Conservation (phyloP, 64 coral and sea anemone genomes). For the Montipora foliosa region DNA sequence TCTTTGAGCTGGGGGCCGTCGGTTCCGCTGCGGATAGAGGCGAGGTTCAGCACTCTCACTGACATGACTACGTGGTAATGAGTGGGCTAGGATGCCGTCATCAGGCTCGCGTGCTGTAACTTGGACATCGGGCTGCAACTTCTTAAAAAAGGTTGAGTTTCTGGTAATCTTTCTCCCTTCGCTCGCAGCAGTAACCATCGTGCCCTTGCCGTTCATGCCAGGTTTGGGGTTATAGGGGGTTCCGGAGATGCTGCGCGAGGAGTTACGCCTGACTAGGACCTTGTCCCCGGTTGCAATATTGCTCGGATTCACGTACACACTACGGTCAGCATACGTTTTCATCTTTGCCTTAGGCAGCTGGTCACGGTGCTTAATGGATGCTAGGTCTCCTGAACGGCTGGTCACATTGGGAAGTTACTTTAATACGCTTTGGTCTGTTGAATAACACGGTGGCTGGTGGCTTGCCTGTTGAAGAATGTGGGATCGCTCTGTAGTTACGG, state of each 20-base stretch:
- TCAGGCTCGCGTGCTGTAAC: slow-evolving; percentile 40
- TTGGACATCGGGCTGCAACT: not conserved
- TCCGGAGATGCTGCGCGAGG: slow-evolving; percentile 52
- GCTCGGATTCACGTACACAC: slow-evolving; percentile 57
- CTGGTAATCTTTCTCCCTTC: slow-evolving; percentile 50
- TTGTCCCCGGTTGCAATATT: slow-evolving; percentile 54
- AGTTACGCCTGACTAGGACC: slow-evolving; percentile 57
- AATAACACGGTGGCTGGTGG: slow-evolving; percentile 60
- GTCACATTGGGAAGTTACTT: slow-evolving; percentile 47
- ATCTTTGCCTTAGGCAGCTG: slow-evolving; percentile 64
- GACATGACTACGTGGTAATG: slow-evolving; percentile 36
- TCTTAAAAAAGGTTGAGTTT: not conserved
- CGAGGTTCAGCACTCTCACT: not conserved
- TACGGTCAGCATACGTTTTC: slow-evolving; percentile 73
- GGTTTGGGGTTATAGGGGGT: slow-evolving; percentile 77
- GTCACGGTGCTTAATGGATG: slow-evolving; percentile 41
- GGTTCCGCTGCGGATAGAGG: not conserved
- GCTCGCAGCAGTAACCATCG: slow-evolving; percentile 14
- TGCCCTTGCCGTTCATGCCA: slow-evolving; percentile 42
- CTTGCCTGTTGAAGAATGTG: slow-evolving; percentile 35
- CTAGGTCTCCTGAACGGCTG: slow-evolving; percentile 40
- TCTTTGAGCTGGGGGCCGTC: slow-evolving; percentile 67
- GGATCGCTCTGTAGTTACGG: slow-evolving; percentile 60
- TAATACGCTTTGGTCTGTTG: slow-evolving; percentile 44
- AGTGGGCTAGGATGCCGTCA: not conserved